These are phyloP conservation scores for Antennarius striatus DNA, from an alignment of 2,113 vertebrate species.

Conservation along the genomic window DNA sequence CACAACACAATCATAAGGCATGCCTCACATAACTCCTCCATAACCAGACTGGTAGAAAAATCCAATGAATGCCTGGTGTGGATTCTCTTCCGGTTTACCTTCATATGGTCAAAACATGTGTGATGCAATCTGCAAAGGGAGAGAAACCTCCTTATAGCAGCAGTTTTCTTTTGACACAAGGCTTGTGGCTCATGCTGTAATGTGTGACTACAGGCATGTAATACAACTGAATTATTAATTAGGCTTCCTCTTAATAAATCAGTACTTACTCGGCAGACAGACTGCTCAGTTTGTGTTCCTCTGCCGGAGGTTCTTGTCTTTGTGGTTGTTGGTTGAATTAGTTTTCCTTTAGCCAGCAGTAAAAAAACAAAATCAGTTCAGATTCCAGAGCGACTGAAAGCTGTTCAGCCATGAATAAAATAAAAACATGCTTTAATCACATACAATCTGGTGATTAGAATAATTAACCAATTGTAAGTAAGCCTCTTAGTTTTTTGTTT, in stretches of 20 bases:
- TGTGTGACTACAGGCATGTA: slow-evolving; percentile 16
- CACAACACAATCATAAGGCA: slow-evolving; percentile 92
- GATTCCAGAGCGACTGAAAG: background rate
- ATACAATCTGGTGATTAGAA: too few relatives aligned
- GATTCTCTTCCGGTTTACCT: slow-evolving; percentile 70
- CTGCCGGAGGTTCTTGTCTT: slow-evolving; percentile 99
- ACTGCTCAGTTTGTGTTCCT: slow-evolving; percentile 94
- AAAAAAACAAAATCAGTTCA: slow-evolving; percentile 30
- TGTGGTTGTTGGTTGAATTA: slow-evolving; percentile 99
- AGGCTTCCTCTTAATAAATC: slow-evolving; percentile 39
- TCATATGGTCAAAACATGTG: slow-evolving; percentile 77
- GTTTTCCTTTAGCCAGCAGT: slow-evolving; percentile 87
- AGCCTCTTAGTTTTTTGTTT: too few relatives aligned
- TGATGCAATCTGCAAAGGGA: slow-evolving; percentile 67
- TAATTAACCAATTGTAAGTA: too few relatives aligned
- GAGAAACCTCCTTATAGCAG: background rate
- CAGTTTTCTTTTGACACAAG: background rate
- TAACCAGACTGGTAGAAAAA: slow-evolving; percentile 73
- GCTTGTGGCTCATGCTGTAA: background rate
- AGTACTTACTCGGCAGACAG: slow-evolving; percentile 75
- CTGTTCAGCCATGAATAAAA: too few relatives aligned
- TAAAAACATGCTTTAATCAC: too few relatives aligned
- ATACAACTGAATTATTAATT: slow-evolving; percentile 33
- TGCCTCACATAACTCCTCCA: slow-evolving; percentile 84
- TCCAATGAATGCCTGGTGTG: slow-evolving; percentile 59